Conservation (phyloP, 2,888 invertebrate genomes). For the Platypus cylindrus region DNA sequence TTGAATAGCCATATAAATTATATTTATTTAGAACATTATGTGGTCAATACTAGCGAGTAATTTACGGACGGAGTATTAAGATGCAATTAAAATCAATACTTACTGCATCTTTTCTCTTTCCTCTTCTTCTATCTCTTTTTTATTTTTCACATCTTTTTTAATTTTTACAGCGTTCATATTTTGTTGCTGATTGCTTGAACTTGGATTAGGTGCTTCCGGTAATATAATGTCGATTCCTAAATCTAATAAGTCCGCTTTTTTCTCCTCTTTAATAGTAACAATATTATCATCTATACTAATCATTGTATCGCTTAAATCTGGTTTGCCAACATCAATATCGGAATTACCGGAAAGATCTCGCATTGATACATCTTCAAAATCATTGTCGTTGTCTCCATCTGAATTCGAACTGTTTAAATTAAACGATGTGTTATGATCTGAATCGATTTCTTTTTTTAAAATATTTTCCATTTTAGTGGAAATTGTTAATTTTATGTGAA, state of each 20-base stretch:
- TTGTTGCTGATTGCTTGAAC: conserved; percentile 4
- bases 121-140: conserved; percentile 82
- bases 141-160: conserved; percentile 59
- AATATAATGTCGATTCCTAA: conserved; percentile 29
- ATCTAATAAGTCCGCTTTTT: conserved; percentile 21
- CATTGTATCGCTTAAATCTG: neutral
- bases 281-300: too few relatives aligned
- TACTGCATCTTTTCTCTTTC: conserved; percentile 95
- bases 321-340: conserved; percentile 10
- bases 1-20: neutral
- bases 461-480: conserved; percentile 18
- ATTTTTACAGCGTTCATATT: conserved; percentile 30
- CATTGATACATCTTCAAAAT: conserved; percentile 24
- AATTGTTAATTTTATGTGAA: too few relatives aligned
- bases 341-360: conserved; percentile 4
- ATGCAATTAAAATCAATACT: conserved; percentile 30
- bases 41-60: too few relatives aligned
- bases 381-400: conserved; percentile 27
- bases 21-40: neutral
- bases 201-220: conserved; percentile 26
- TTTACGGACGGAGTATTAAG: too few relatives aligned
- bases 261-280: conserved; percentile 16
- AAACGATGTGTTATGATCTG: conserved; percentile 21
- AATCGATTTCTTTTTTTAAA: conserved; percentile 18
- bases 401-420: conserved; percentile 29